A percentile compares a stretch with the other conserved stretches of the same genome.
These are phyloP conservation scores for Xenotilapia longispinis DNA, from an alignment of 2,113 vertebrate species.

Conservation along the genomic window DNA sequence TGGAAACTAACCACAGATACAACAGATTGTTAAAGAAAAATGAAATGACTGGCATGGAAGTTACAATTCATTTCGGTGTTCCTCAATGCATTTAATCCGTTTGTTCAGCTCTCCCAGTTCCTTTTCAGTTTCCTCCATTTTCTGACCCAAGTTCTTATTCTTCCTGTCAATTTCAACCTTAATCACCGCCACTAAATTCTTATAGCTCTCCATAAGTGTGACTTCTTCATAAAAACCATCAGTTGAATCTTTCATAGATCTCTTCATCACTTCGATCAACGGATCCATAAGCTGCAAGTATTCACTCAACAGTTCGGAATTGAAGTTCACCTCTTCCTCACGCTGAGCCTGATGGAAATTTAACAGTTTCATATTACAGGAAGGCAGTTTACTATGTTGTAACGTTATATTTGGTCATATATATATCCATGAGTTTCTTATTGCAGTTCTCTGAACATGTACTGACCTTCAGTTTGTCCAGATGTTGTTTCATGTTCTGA, in stretches of 20 bases:
- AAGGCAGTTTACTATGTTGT: background rate
- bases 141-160: background rate
- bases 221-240: background rate
- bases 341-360: background rate
- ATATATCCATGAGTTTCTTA: background rate
- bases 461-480: background rate
- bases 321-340: fast-evolving
- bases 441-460: background rate
- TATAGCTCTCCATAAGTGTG: background rate
- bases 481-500: background rate
- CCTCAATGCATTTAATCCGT: background rate
- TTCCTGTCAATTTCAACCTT: background rate
- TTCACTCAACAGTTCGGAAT: background rate
- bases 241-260: fast-evolving
- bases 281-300: background rate
- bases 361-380: background rate
- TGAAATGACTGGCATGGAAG: background rate
- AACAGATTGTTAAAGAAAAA: fast-evolving
- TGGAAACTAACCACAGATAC: fast-evolving
- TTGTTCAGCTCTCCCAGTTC: background rate
- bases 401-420: fast-evolving
- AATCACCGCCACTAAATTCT: background rate
- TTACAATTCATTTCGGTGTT: background rate
- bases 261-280: background rate
- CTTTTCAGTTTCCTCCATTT: background rate